A percentile compares a stretch with the other conserved stretches of the same genome.
phyloP scores from a whole-genome alignment of 23 tunicate species.

The Phallusia fumigata region DNA sequence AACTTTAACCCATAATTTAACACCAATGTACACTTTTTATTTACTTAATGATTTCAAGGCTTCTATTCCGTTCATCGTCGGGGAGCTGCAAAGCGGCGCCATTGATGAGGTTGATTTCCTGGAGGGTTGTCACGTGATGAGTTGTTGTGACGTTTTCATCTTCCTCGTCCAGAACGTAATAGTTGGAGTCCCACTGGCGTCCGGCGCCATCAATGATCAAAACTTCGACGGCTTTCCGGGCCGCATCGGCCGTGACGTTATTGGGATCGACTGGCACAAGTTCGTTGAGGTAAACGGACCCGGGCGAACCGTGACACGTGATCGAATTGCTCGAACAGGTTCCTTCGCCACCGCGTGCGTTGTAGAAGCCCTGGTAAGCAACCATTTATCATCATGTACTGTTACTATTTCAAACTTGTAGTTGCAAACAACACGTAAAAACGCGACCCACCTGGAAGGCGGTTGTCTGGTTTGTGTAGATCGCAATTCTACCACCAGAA shows the following conservation, averaged over 20 bases:
- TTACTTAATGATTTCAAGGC: not conserved
- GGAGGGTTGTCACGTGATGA: constrained; percentile 8
- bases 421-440: not conserved
- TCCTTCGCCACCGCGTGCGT: constrained; percentile 27
- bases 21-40: not conserved
- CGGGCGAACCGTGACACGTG: constrained; percentile 32
- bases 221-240: constrained; percentile 10
- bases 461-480: constrained; percentile 19
- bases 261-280: not conserved
- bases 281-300: constrained; percentile 25
- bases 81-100: constrained; percentile 34
- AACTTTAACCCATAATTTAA: too few relatives aligned
- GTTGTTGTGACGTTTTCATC: constrained; percentile 8
- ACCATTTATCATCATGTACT: too few relatives aligned
- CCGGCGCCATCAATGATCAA: constrained; percentile 25
- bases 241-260: not conserved
- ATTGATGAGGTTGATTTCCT: constrained; percentile 14
- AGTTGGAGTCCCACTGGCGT: constrained; percentile 17
- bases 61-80: constrained; percentile 7
- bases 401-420: not conserved
- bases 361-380: constrained; percentile 12
- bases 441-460: constrained; percentile 23
- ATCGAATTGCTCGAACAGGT: not conserved
- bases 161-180: constrained; percentile 20
- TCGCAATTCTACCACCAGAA: constrained; percentile 29